Base-by-base conservation (phyloP, 2,797 vertebrate genomes). In the Sebastes itinus region DNA sequence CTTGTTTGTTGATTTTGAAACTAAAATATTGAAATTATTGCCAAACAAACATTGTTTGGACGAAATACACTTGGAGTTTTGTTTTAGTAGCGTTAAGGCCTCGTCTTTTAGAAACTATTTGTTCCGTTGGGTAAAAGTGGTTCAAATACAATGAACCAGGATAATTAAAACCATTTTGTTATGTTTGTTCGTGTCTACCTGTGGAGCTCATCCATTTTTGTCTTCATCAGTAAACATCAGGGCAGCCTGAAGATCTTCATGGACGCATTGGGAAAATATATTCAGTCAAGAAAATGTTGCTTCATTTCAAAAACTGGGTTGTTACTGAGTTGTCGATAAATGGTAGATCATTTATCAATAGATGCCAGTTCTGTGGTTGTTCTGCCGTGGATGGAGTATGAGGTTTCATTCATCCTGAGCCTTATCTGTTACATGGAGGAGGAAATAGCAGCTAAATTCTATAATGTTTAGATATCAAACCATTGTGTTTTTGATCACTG, bases 111-210 rank as follows among this genome's bases (percentile, higher is more conserved):
- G 0, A 38, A 38, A 42, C 38, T 46, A 46, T 18, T 18, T 20
- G 0, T 8, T 49, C 46, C 46, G 7, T 49, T 0, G 18, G 3
- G 46, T 49, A 49, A 49, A 49, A 20, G 46, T 8, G 46, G 46
- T 77, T 35, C 22, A 74, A 54, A 81, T 73, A 60, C 66, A 69
- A 62, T 2, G 6, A 75, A 68, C 54, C 42, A 5, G 38, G 28
- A n/a, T 55, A 25, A 59, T 71, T 59, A 58, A 54, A 76, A 22
- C 12, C 30, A 27, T 38, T 75, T 52, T 16, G 14, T 38, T 12
- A 32, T 59, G 30, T 60, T 52, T 14, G 23, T 7, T 27, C 42
- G 42, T 55, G 55, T 30, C 10, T 59, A 1, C 4, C 2, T 18
- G 33, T 28, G 22, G 7, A 20, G 16, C 33, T 61, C 30, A 22